Evolutionary conservation across 2,797 vertebrate species (phyloP).

Genomic region (Cynopterus sphinx): DNA sequence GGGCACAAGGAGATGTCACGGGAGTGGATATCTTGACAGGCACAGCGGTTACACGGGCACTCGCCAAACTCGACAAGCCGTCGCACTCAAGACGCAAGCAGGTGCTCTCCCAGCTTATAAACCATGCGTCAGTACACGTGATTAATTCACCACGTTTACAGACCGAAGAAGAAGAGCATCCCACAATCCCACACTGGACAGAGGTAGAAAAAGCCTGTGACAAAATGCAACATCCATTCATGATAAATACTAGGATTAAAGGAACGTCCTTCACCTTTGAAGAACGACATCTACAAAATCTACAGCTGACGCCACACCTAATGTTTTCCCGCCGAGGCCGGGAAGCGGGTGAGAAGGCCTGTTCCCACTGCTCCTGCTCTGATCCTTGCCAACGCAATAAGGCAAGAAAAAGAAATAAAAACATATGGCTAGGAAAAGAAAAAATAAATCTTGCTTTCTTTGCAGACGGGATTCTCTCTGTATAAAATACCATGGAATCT

Average conservation of each 20-base stretch:
- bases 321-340: background rate
- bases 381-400: background rate
- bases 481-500: background rate
- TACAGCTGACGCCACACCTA: background rate
- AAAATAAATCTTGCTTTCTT: background rate
- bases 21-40: background rate
- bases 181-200: background rate
- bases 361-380: background rate
- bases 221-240: background rate
- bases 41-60: rapidly evolving
- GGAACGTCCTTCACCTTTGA: background rate
- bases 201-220: background rate
- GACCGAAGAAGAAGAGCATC: background rate
- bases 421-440: rapidly evolving
- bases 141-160: background rate
- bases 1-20: background rate
- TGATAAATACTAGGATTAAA: background rate
- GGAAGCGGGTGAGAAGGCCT: background rate
- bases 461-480: background rate
- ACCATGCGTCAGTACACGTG: background rate
- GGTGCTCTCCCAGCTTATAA: background rate
- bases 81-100: background rate
- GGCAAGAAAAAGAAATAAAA: background rate
- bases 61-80: background rate
- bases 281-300: background rate